A percentile compares a stretch with the other conserved stretches of the same genome.
Evolutionary conservation across 1,140 invertebrate genomes (phyloP).

Genomic region (Trichonephila clavata): DNA sequence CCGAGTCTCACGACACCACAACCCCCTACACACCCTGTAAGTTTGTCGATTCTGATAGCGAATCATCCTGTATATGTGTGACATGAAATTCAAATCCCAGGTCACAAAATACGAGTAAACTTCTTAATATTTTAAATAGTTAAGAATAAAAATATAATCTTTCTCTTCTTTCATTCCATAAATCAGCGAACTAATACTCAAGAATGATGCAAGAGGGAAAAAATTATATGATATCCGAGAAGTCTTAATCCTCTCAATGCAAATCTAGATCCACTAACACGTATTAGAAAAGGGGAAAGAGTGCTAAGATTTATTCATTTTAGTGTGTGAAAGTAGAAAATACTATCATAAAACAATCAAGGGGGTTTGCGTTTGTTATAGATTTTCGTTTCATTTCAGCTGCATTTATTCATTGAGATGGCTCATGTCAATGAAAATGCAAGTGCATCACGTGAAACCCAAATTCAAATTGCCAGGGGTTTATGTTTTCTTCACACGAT

Average conservation of each 20-base stretch:
- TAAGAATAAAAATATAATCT: no score
- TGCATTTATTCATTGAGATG: neutral
- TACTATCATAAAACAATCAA: neutral
- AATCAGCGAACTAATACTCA: no score
- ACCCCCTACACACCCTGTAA: no score
- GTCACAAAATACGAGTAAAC: no score
- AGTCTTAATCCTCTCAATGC: neutral
- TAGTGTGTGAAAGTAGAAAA: neutral
- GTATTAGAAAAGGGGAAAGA: neutral
- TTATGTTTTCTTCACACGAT: conserved; percentile 27
- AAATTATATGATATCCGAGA: no score
- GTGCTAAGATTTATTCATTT: neutral
- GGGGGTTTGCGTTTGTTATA: neutral
- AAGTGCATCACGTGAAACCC: neutral
- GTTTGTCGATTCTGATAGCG: no score
- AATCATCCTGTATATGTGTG: no score
- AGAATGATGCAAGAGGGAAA: no score
- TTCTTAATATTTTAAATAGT: no score
- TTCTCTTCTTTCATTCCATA: no score
- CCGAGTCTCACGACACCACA: no score
- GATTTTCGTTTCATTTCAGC: neutral
- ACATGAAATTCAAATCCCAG: no score
- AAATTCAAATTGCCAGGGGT: conserved; percentile 7
- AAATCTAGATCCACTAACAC: neutral
- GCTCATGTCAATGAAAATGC: conserved; percentile 34